phyloP scores from a whole-genome alignment of 2,888 invertebrate species.

The Cordilura impudica region DNA sequence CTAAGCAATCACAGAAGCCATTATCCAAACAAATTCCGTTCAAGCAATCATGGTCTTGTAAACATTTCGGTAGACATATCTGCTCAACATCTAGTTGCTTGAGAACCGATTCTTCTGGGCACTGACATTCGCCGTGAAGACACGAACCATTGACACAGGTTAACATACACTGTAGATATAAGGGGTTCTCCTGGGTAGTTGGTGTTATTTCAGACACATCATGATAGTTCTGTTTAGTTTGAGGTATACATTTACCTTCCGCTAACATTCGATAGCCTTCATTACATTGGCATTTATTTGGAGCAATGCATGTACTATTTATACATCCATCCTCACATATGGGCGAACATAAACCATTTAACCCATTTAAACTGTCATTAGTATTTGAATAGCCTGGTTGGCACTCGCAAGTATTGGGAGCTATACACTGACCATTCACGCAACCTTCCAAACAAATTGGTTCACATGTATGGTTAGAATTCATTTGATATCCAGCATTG shows the following conservation, averaged over 20 bases:
- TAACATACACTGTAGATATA: not conserved
- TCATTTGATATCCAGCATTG: slow-evolving; percentile 47
- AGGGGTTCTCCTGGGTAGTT: not conserved
- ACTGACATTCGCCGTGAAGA: slow-evolving; percentile 9
- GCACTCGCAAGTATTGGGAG: slow-evolving; percentile 69
- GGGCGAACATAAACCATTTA: slow-evolving; percentile 57
- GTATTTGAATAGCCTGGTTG: not conserved
- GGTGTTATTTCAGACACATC: not conserved
- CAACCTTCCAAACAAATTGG: slow-evolving; percentile 70
- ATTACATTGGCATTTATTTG: slow-evolving; percentile 73
- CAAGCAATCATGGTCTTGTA: slow-evolving; percentile 11
- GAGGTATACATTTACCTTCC: slow-evolving; percentile 47
- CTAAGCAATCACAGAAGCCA: slow-evolving; percentile 46
- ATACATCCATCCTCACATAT: slow-evolving; percentile 79
- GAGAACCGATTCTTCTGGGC: not conserved
- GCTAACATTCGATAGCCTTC: slow-evolving; percentile 65
- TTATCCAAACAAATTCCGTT: slow-evolving; percentile 17
- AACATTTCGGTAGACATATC: slow-evolving; percentile 25
- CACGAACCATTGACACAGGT: slow-evolving; percentile 10
- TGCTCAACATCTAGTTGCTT: not conserved
- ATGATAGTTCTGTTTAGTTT: too few relatives aligned
- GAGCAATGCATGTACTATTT: slow-evolving; percentile 70
- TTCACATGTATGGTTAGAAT: slow-evolving; percentile 47
- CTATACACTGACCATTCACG: slow-evolving; percentile 70
- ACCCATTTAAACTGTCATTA: not conserved